Evolutionary conservation across 2,797 vertebrate genomes (phyloP).

Genomic region (Leontopithecus rosalia): DNA sequence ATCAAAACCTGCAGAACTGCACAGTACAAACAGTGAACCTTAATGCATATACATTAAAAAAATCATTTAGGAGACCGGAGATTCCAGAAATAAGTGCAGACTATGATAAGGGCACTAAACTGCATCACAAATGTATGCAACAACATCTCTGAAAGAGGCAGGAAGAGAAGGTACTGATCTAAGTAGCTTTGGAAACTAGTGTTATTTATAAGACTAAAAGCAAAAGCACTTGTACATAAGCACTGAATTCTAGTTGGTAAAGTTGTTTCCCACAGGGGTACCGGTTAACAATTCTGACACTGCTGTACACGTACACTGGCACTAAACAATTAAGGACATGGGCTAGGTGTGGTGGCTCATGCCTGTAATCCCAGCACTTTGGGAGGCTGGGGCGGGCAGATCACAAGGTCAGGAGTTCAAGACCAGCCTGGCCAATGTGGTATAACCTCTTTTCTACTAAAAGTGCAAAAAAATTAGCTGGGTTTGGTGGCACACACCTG

Average conservation of each 20-base stretch:
- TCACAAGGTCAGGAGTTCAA: too few relatives aligned
- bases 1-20: neutral
- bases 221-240: neutral
- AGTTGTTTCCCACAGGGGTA: neutral
- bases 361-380: too few relatives aligned
- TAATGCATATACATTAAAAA: neutral
- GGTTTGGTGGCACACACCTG: rapidly evolving
- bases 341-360: too few relatives aligned
- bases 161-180: neutral
- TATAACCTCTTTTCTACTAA: too few relatives aligned
- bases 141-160: neutral
- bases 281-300: neutral
- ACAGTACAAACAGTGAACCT: neutral
- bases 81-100: neutral
- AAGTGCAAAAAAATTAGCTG: too few relatives aligned
- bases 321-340: neutral
- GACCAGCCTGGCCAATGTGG: too few relatives aligned
- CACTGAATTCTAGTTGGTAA: neutral
- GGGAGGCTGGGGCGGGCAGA: too few relatives aligned
- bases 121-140: neutral
- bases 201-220: neutral
- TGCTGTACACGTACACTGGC: neutral
- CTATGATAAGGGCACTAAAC: neutral
- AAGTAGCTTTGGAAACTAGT: neutral
- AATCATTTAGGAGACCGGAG: neutral